These are phyloP conservation scores for Threskiornis aethiopicus DNA, from an alignment of 2,797 vertebrate species.

Conservation along the genomic window DNA sequence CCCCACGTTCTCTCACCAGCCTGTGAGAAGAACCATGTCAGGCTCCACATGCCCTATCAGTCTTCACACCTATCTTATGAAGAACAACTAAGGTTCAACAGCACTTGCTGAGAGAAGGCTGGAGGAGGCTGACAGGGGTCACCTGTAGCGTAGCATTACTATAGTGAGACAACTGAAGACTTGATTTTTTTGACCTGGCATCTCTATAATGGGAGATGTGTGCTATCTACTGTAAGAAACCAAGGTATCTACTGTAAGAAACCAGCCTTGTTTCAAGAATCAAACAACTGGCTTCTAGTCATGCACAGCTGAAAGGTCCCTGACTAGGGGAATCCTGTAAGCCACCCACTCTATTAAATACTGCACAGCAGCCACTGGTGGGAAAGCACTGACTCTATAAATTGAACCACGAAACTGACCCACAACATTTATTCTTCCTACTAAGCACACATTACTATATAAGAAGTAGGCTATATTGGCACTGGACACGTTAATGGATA, in stretches of 20 bases:
- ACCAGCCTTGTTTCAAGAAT: background rate
- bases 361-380: background rate
- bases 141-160: background rate
- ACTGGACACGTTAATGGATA: background rate
- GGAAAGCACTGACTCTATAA: background rate
- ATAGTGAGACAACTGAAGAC: background rate
- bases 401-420: background rate
- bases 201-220: background rate
- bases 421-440: background rate
- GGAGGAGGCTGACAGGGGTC: background rate
- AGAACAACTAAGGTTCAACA: background rate
- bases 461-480: background rate
- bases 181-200: background rate
- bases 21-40: background rate
- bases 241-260: background rate
- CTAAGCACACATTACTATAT: background rate
- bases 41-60: rapidly evolving
- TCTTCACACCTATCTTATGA: background rate
- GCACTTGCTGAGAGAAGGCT: background rate
- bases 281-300: background rate
- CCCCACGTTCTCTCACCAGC: background rate
- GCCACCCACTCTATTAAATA: background rate
- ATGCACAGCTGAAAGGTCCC: background rate
- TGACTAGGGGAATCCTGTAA: background rate
- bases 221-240: background rate